Base-by-base conservation (phyloP, 2,888 invertebrate genomes). In the Tetragonisca angustula region DNA sequence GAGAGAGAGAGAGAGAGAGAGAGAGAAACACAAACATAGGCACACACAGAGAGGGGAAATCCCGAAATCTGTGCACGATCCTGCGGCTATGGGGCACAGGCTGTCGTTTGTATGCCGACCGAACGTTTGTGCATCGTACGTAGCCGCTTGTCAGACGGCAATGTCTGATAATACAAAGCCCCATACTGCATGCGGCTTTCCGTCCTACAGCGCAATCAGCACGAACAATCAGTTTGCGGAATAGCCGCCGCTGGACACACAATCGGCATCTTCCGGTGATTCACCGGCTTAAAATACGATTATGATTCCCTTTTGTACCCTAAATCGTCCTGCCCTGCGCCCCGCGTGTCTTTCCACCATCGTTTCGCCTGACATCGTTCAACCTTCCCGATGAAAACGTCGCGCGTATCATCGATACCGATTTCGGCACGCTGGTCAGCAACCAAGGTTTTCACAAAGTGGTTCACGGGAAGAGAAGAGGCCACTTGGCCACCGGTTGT, bases 251-350 rank as follows among this genome's bases (percentile, higher is more conserved):
- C 50, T 61, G 79, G 84, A 83, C 83, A 59, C 69, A 83, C 80
- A 87, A 85, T 85, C 88, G 80, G 62, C 76, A 76, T 81, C 78
- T 76, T 81, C 81, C 68, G 83, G 65, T 69, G 79, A 81, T 83
- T 83, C 83, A 79, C 68, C 67, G 72, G 84, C 79, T 87, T 89
- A 86, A 92, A 91, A 90, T 90, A 88, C 90, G 91, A 91, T 92
- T 91, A 91, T 92, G 91, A 92, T 91, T 92, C 90, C 90, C 90
- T 88, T 91, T 89, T 90, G 89, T 89, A 82, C 77, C 54, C 82
- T 77, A 85, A 85, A 87, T 88, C 83, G 76, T 77, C 36, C 80
- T 65, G 71, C 43, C 78, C 9, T 43, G 83, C 69, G 77, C 74
- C 72, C 76, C 74, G 67, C 50, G 36, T 54, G 36, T 56, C 70